Percentiles rank a stretch among this genome's conserved stretches.
These are phyloP conservation scores for Mnemiopsis leidyi DNA, from an alignment of 37 sponge, comb jelly and placozoan genomes.

Conservation along the genomic window DNA sequence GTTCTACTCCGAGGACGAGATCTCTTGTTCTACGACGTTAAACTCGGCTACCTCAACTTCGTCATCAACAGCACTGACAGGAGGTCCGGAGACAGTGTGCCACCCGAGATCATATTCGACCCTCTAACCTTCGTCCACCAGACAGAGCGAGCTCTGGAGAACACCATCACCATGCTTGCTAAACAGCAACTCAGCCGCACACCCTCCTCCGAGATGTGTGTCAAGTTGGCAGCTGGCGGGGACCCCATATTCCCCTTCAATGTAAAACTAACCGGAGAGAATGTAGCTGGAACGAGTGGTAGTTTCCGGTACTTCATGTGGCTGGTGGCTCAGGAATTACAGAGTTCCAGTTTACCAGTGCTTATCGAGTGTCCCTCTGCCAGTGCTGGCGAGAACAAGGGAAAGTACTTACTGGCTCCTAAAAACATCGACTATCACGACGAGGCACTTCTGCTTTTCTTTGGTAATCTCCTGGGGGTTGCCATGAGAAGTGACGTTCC, in stretches of 20 bases:
- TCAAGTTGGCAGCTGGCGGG: conserved; percentile 87
- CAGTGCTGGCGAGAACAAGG: conserved; percentile 86
- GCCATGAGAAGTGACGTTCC: conserved; percentile 90
- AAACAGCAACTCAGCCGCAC: conserved; percentile 80
- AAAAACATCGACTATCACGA: conserved; percentile 79
- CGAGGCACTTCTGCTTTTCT: conserved; percentile 91
- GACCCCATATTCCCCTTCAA: conserved; percentile 98
- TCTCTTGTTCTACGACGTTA: conserved; percentile 83
- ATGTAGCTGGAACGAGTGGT: conserved; percentile 94
- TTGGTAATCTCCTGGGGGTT: conserved; percentile 93
- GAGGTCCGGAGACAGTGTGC: conserved; percentile 77
- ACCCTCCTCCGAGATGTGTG: conserved; percentile 84
- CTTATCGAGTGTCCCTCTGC: conserved; percentile 88
- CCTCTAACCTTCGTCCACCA: conserved; percentile 76
- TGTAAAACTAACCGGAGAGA: conserved; percentile 90
- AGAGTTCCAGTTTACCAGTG: conserved; percentile 79
- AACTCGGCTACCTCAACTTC: conserved; percentile 78
- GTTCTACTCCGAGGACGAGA: conserved; percentile 66
- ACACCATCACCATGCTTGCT: conserved; percentile 73
- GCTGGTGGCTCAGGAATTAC: conserved; percentile 87
- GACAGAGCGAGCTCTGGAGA: conserved; percentile 23
- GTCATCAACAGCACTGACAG: conserved; percentile 81
- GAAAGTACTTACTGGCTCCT: conserved; percentile 82
- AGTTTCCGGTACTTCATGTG: conserved; percentile 95
- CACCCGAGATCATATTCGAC: conserved; percentile 89